Conservation (phyloP, 2,797 vertebrate species). For the Aldrovandia affinis region DNA sequence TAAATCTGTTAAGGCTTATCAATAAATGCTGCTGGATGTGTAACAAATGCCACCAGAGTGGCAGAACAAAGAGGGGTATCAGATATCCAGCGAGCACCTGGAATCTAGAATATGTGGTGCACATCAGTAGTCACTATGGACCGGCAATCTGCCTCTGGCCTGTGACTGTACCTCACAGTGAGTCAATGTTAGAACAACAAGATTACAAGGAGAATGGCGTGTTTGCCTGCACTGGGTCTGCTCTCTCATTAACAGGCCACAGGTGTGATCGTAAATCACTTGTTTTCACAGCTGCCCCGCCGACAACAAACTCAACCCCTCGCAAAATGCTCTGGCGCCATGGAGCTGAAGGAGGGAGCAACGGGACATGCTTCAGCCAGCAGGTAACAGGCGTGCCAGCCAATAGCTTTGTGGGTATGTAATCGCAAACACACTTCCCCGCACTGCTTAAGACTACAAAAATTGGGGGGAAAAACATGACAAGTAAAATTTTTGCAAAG, state of each 20-base stretch:
- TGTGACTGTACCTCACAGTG: background rate
- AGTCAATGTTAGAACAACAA: constrained; percentile 42
- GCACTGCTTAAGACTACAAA: too few relatives aligned
- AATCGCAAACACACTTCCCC: too few relatives aligned
- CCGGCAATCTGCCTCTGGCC: background rate
- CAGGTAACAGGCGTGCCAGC: background rate
- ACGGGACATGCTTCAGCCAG: background rate
- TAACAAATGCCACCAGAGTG: background rate
- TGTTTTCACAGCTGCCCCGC: constrained; percentile 65
- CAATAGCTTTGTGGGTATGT: too few relatives aligned
- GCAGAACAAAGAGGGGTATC: too few relatives aligned
- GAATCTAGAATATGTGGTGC: background rate
- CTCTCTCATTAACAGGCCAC: constrained; percentile 46
- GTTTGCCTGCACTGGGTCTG: constrained; percentile 34
- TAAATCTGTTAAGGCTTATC: background rate
- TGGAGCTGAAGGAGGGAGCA: background rate
- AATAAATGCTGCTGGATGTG: background rate
- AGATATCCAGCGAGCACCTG: background rate
- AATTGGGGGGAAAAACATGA: too few relatives aligned
- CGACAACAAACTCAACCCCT: constrained; percentile 23
- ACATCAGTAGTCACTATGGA: background rate
- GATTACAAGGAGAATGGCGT: constrained; percentile 29
- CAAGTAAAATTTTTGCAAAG: too few relatives aligned
- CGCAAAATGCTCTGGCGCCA: background rate
- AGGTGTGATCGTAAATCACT: constrained; percentile 62